Conservation (phyloP, 2,888 invertebrate species). For the Tenthredo livida region DNA sequence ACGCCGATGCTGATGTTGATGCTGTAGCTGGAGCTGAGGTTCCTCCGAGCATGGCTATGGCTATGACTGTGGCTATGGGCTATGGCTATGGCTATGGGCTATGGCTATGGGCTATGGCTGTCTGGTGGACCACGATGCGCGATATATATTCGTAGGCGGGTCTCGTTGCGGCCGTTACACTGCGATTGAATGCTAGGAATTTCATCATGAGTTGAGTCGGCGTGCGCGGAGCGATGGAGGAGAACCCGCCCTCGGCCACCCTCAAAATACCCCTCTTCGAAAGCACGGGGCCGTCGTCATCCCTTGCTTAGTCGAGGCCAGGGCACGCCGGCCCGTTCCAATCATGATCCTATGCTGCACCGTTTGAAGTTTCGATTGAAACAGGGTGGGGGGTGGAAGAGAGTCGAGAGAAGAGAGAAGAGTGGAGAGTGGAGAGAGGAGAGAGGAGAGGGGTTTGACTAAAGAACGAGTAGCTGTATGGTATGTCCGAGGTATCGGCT, state of each 20-base stretch:
- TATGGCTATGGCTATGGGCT: background rate
- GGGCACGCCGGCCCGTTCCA: constrained; percentile 73
- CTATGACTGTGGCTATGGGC: background rate
- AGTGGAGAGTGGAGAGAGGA: background rate
- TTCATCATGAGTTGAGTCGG: constrained; percentile 79
- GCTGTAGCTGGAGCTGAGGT: constrained; percentile 25
- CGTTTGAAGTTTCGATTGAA: constrained; percentile 78
- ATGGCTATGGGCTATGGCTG: background rate
- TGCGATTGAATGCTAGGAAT: constrained; percentile 78
- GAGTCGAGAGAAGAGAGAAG: no score
- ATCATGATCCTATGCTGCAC: constrained; percentile 77
- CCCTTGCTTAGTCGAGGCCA: constrained; percentile 57
- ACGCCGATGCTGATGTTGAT: background rate
- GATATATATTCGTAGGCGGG: constrained; percentile 56
- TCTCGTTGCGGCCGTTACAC: constrained; percentile 71
- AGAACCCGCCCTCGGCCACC: constrained; percentile 45
- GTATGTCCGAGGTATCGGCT: constrained; percentile 70
- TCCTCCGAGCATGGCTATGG: background rate
- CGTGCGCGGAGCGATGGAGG: constrained; percentile 64
- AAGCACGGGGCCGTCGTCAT: constrained; percentile 62
- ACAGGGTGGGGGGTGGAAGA: constrained; percentile 69
- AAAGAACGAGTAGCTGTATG: constrained; percentile 74
- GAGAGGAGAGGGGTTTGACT: constrained; percentile 74
- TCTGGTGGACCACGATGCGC: constrained; percentile 66
- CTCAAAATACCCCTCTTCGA: constrained; percentile 52